Base-by-base conservation (phyloP, 2,797 vertebrate genomes). In the Nannoperca obscura region DNA sequence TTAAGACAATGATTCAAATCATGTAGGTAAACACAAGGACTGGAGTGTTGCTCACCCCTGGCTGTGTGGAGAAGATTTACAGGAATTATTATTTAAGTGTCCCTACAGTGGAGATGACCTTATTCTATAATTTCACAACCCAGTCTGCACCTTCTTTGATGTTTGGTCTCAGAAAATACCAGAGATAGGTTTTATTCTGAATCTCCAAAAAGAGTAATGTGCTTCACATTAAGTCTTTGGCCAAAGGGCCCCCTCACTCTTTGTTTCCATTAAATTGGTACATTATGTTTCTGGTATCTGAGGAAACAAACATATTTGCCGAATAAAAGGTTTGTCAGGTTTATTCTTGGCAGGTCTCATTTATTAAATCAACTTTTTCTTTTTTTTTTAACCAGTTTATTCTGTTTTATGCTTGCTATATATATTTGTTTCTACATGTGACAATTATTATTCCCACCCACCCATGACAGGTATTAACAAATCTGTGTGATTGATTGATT, bases 161-260 rank as follows among this genome's bases (percentile, higher is more conserved):
- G 74, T 78, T 82, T 54, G 54, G 20, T 30, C 42, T 44, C 4
- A 49, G 4, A 67, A 67, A 58, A 71, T 32, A 59, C 14, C 17
- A 60, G 36, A 60, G 40, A 66, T 15, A 36, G 32, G 22, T 74
- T 84, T 76, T 61, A 52, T 57, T 42, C 15, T 22, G 22, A 53
- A 53, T 72, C 59, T 79, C 63, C 58, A 46, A 63, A 47, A 66
- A 53, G n/a, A 60, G 36, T 32, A 81, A 71, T 66, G 59, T 78
- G 71, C 60, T 81, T 81, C 75, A 34, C 32, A 78, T 85, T 85
- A 85, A 58, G 52, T 67, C 12, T 53, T 30, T 62, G 53, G 57
- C 57, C 53, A 71, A 78, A 73, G 65, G 76, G 61, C 61, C 77
- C 61, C 46, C 12, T 81, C 19, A 9, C 30, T 71, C 71, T 76